A percentile compares a stretch with the other conserved stretches of the same genome.
Conservation (phyloP, 2,888 invertebrate species). For the Dendrolimus pini region DNA sequence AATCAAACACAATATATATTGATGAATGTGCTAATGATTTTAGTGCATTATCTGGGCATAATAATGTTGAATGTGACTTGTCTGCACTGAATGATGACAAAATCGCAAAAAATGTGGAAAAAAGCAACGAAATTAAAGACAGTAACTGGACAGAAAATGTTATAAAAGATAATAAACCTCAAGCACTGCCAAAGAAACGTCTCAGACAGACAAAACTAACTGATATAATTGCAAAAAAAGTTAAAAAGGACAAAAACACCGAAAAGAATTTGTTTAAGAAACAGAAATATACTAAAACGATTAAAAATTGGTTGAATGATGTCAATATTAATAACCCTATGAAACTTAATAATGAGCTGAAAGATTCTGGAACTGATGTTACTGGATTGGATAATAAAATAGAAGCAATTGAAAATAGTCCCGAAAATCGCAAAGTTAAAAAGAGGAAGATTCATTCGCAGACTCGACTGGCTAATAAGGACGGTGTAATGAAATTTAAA, state of each 20-base stretch:
- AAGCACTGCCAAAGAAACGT: not conserved
- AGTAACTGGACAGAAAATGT: not conserved
- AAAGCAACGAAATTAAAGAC: not conserved
- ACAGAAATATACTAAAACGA: constrained; percentile 41
- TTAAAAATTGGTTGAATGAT: constrained; percentile 50
- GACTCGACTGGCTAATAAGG: constrained; percentile 49
- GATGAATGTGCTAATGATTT: not conserved
- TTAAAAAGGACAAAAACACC: constrained; percentile 19
- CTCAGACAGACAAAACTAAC: constrained; percentile 11
- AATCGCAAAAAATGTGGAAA: not conserved
- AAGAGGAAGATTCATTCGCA: constrained; percentile 24
- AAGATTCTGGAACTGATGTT: not conserved
- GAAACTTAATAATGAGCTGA: constrained; percentile 9
- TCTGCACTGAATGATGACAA: no score
- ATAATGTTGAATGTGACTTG: no score
- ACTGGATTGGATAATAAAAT: constrained; percentile 1
- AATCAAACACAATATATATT: not conserved
- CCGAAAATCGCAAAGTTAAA: constrained; percentile 22
- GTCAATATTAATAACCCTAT: constrained; percentile 21
- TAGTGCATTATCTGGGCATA: not conserved
- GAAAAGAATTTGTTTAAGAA: constrained; percentile 28
- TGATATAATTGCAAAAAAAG: constrained; percentile 21
- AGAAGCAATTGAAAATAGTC: constrained; percentile 12
- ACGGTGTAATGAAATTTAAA: constrained; percentile 54
- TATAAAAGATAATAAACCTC: not conserved